A percentile compares a stretch with the other conserved stretches of the same genome.
phyloP scores from a whole-genome alignment of 2,888 invertebrate genomes.

The Athalia circularis region DNA sequence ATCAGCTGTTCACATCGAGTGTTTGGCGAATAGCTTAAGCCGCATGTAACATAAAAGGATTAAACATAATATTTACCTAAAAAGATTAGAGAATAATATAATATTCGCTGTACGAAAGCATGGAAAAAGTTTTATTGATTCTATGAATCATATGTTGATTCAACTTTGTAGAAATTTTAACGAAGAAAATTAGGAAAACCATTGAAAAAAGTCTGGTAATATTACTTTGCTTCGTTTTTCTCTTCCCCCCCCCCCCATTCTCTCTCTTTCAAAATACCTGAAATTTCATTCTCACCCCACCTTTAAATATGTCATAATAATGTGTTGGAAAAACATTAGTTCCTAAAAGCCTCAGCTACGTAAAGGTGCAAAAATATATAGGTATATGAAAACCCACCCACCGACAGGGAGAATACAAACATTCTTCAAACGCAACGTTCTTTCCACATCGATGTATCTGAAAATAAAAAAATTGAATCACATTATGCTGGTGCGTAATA shows the following conservation, averaged over 20 bases:
- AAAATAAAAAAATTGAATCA: too few relatives aligned
- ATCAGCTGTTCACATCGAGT: conserved; percentile 19
- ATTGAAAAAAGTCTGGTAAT: too few relatives aligned
- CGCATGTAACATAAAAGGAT: conserved; percentile 27
- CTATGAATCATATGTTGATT: too few relatives aligned
- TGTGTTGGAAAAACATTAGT: conserved; percentile 9
- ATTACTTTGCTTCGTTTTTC: neutral
- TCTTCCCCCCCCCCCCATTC: too few relatives aligned
- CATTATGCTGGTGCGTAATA: too few relatives aligned
- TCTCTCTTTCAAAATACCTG: conserved; percentile 5
- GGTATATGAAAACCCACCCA: conserved; percentile 5
- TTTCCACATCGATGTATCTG: too few relatives aligned
- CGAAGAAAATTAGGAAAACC: too few relatives aligned
- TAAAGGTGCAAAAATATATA: neutral
- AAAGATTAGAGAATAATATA: neutral
- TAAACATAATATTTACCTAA: neutral
- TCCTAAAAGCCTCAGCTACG: conserved; percentile 15
- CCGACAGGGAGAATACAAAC: conserved; percentile 5
- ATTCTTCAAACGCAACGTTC: neutral
- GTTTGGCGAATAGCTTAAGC: conserved; percentile 37
- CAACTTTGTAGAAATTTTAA: too few relatives aligned
- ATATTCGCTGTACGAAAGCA: neutral
- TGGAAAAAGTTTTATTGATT: too few relatives aligned
- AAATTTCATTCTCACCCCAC: neutral
- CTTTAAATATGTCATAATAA: too few relatives aligned